Evolutionary conservation across 2,113 vertebrate species (phyloP).

Genomic region (Cichladusa arquata): DNA sequence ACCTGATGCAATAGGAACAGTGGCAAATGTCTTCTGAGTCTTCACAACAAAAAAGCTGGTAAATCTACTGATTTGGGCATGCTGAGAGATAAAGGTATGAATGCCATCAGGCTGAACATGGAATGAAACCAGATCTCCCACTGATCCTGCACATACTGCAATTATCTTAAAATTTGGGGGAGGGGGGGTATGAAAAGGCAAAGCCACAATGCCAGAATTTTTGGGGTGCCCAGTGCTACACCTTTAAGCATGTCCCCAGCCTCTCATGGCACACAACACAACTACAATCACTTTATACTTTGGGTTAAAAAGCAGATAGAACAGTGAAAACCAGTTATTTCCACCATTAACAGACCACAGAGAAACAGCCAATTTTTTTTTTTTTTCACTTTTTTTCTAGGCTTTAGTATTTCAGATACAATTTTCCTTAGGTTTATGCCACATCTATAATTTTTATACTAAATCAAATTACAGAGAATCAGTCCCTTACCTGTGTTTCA

Average conservation of each 20-base stretch:
- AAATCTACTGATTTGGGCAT: neutral
- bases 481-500: neutral
- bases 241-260: neutral
- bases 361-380: neutral
- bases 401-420: neutral
- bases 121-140: neutral
- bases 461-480: neutral
- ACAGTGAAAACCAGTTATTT: neutral
- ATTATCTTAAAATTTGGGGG: neutral
- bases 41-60: neutral
- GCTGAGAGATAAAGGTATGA: neutral
- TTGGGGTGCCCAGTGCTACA: neutral
- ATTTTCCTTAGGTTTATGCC: neutral
- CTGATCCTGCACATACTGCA: neutral
- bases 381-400: neutral
- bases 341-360: neutral
- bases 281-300: neutral
- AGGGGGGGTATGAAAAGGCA: rapidly evolving
- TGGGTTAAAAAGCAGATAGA: neutral
- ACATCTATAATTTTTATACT: neutral
- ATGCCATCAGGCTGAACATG: neutral
- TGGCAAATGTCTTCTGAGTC: neutral
- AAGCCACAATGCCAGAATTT: neutral
- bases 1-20: neutral
- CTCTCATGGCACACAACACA: neutral